These are phyloP conservation scores for Genyomyrus donnyi DNA, from an alignment of 2,113 vertebrate species.

Conservation along the genomic window DNA sequence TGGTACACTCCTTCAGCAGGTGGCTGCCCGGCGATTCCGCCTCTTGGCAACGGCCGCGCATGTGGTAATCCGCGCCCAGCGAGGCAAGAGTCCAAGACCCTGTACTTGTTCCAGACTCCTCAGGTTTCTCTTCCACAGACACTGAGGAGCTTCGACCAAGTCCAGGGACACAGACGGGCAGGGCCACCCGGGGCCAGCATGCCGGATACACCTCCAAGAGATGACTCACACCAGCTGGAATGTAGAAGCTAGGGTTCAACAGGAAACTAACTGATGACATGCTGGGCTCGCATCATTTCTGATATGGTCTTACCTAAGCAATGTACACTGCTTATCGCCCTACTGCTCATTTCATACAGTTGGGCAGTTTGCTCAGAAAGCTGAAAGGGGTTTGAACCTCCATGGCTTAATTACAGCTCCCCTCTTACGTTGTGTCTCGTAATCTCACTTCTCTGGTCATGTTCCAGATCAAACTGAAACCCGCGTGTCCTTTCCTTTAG, in stretches of 20 bases:
- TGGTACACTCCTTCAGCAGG: background rate
- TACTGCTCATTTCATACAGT: background rate
- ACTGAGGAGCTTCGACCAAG: slow-evolving; percentile 73
- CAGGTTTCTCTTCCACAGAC: slow-evolving; percentile 41
- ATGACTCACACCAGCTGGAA: background rate
- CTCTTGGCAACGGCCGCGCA: background rate
- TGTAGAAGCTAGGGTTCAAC: background rate
- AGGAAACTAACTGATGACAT: slow-evolving; percentile 1
- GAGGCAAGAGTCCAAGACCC: slow-evolving; percentile 43
- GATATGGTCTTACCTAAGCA: background rate
- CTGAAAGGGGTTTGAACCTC: background rate
- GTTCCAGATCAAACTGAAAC: background rate
- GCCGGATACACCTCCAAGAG: slow-evolving; percentile 16
- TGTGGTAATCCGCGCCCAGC: background rate
- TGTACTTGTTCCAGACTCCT: slow-evolving; percentile 64
- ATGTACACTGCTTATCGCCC: background rate
- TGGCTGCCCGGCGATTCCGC: background rate
- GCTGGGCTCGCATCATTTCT: background rate
- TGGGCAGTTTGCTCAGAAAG: background rate
- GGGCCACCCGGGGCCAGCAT: background rate
- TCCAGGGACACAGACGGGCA: slow-evolving; percentile 54
- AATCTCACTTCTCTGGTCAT: background rate
- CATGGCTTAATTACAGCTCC: background rate
- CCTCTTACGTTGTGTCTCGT: no score
- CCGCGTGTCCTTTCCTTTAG: background rate